A percentile compares a stretch with the other conserved stretches of the same genome.
Evolutionary conservation across 2,888 invertebrate genomes (phyloP).

Genomic region (Neria commutata): DNA sequence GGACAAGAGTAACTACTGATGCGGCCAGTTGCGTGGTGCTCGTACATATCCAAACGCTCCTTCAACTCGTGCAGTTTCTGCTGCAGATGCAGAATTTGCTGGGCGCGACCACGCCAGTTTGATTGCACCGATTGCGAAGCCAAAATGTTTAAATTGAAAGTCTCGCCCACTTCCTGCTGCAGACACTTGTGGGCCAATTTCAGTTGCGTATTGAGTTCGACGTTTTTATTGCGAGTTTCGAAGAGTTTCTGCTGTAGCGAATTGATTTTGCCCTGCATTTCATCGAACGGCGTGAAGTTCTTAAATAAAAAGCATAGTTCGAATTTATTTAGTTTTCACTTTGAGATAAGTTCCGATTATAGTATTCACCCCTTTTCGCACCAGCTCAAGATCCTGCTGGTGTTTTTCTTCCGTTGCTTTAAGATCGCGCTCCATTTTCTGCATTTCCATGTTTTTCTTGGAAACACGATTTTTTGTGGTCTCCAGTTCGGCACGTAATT

Average conservation of each 20-base stretch:
- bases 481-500: conserved; percentile 52
- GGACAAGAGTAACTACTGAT: neutral
- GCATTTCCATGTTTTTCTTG: conserved; percentile 44
- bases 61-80: conserved; percentile 72
- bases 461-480: conserved; percentile 43
- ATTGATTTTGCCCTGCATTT: conserved; percentile 65
- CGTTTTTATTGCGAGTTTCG: conserved; percentile 73
- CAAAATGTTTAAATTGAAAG: conserved; percentile 69
- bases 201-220: conserved; percentile 73
- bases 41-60: conserved; percentile 63
- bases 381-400: conserved; percentile 28
- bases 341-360: neutral
- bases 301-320: neutral
- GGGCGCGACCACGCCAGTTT: conserved; percentile 79
- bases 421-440: conserved; percentile 42
- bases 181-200: conserved; percentile 75
- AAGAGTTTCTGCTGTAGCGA: conserved; percentile 67
- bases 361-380: conserved; percentile 22
- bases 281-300: conserved; percentile 58
- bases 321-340: too few relatives aligned
- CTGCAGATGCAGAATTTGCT: conserved; percentile 74
- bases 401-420: conserved; percentile 36
- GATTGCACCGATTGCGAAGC: conserved; percentile 66
- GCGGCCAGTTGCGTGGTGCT: conserved; percentile 34
- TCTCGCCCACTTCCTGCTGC: conserved; percentile 78